Base-by-base conservation (phyloP, 2,797 vertebrate species). In the Natrix natrix region DNA sequence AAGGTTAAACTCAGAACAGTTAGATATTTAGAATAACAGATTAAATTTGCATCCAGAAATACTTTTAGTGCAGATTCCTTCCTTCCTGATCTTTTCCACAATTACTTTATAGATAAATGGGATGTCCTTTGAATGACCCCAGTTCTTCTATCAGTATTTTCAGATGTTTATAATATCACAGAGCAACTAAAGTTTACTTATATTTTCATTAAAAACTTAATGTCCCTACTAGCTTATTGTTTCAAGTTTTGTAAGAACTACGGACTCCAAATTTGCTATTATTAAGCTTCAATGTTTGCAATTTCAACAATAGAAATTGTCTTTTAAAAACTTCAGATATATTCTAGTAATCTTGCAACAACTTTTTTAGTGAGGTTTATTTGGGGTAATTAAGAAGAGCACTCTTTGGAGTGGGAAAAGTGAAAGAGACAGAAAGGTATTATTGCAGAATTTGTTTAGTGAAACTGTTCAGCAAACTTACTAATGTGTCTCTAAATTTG, bases 121-220 rank as follows among this genome's bases (percentile, higher is more conserved):
- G 69, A 48, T 86, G 59, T 54, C 91, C 93, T 91, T 87, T 66
- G 22, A 94, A 52, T 88, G 56, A 89, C 59, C 86, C 17, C 86
- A 32, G 32, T 43, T 78, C 63, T 55, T 90, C 63, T 88, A 48
- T 69, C 86, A 86, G 5, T 88, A 83, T 91, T 57, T 88, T 89
- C 63, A 43, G n/a, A 28, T 89, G 66, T 91, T 86, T 57, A 91
- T 43, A 86, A 17, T 59, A 43, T 14, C n/a, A 88, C 24, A 91
- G 24, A 57, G 37, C 78, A 56, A 88, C 37, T 93, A 91, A 88
- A 90, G 43, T 48, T 83, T 60, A 43, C 56, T 93, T 91, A 43
- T 26, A 88, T 91, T 88, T 91, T 83, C 87, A 89, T 26, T 83
- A 83, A 91, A 88, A 83, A 14, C 56, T 91, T 66, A 83, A 56